Evolutionary conservation across 2,888 invertebrate species (phyloP), one percentile per base, ranked within the genome.

Genomic region (Sphinx pinastri): DNA sequence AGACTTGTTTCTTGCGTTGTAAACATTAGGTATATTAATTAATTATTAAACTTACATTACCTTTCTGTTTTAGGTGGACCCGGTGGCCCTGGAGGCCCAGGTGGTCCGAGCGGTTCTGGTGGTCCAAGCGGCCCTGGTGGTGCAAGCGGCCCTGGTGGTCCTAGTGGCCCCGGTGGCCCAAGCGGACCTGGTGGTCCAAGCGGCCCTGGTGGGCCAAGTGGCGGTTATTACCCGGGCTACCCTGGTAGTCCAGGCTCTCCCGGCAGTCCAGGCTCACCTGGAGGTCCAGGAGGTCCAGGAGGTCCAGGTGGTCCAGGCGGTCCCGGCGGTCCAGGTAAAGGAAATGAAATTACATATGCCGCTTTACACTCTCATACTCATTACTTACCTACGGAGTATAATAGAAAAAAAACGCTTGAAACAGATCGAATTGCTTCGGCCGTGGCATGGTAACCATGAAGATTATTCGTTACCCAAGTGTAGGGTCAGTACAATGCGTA

Each of bases 241-340:
- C 75, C 83, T 51, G 81, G 82, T 6, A 68, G 54, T 16, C 79
- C 87, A 31, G 81, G 80, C 58, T 63, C 70, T 55, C 74, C 75
- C 6, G 86, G 85, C 19, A 73, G 73, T 7, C 83, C 83, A n/a
- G 85, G 83, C 55, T 67, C 68, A 85, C 73, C 83, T 54, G 79
- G 78, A 8, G 70, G 54, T 10, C 80, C 88, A 31, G 82, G 81
- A 47, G 63, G 73, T 16, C 76, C 78, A n/a, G 86, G 86, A 12
- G 77, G 77, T 0, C 84, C 86, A 10, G 88, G 87, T 49, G 71
- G 72, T 8, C 83, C 88, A 3, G 75, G 77, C 16, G 81, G 81
- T 25, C 92, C 92, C 16, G 84, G 73, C 0, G 84, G 82, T 31
- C 82, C 83, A 49, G 81, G 77, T 69, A 83, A 74, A 60, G 77